Evolutionary conservation across 1,140 invertebrate genomes (phyloP).

Genomic region (roundworm (Caenorhabditis elegans)): WBcel235 BX284606.5:10591501-10592000

Average conservation of each 20-base stretch:
- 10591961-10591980: not conserved
- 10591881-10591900: not conserved
- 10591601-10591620: constrained; percentile 29
- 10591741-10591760: not conserved
- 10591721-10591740: not conserved
- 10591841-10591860: constrained; percentile 31
- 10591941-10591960: not conserved
- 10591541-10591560: not conserved
- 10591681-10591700: constrained; percentile 28
- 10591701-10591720: not conserved
- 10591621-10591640: constrained; percentile 31
- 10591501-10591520: not conserved
- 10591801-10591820: not conserved
- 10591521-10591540: not conserved
- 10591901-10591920: not conserved
- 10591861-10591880: not conserved
- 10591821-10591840: not conserved
- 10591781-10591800: not conserved
- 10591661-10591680: not conserved
- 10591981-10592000: not conserved
- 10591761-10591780: not conserved
- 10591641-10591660: constrained; percentile 2
- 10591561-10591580: constrained; percentile 32
- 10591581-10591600: constrained; percentile 29
- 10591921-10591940: constrained; percentile 7